Percentiles rank a stretch among this genome's conserved stretches.
These are phyloP conservation scores for Lepidostoma basale DNA, from an alignment of 1,140 invertebrate species.

Conservation along the genomic window DNA sequence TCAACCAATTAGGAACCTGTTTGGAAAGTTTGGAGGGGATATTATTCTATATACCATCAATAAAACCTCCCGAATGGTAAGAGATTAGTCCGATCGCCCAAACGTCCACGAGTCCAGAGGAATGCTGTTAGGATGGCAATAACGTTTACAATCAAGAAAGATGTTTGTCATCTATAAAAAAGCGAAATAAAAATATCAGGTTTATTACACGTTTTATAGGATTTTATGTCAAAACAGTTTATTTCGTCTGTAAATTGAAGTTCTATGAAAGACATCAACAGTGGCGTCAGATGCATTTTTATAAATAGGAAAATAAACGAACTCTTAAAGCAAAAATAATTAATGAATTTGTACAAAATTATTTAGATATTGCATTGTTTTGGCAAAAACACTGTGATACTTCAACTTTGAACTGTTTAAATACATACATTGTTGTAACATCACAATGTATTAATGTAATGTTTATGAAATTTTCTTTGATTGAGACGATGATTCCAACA, in stretches of 20 bases:
- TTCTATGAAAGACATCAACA: too few relatives aligned
- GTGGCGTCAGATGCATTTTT: too few relatives aligned
- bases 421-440: too few relatives aligned
- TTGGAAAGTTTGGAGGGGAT: neutral
- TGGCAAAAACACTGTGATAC: too few relatives aligned
- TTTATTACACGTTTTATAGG: neutral
- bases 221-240: slow-evolving; percentile 7
- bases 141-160: neutral
- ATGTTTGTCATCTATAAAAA: neutral
- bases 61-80: neutral
- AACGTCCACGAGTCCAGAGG: neutral
- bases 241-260: neutral
- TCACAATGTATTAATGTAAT: too few relatives aligned
- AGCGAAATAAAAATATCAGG: neutral
- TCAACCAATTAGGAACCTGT: neutral
- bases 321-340: too few relatives aligned
- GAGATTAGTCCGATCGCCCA: neutral
- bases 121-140: neutral
- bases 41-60: neutral
- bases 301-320: too few relatives aligned
- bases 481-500: too few relatives aligned
- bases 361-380: too few relatives aligned
- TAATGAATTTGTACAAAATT: too few relatives aligned
- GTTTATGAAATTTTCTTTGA: too few relatives aligned
- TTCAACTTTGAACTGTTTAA: too few relatives aligned